Evolutionary conservation across 2,113 vertebrate genomes (phyloP).

Genomic region (Okapia johnstoni): DNA sequence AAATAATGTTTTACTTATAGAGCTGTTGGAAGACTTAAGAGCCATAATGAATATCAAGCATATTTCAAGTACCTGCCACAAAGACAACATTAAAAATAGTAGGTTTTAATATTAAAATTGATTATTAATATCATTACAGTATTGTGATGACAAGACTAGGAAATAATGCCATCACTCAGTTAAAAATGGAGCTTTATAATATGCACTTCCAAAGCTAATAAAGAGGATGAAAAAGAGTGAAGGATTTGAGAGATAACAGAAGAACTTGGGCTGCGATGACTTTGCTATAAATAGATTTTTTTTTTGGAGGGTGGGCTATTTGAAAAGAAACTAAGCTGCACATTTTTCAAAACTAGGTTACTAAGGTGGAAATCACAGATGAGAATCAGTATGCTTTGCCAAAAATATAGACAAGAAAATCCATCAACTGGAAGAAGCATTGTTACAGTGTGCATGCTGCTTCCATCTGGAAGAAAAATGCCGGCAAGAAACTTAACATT

Average conservation of each 20-base stretch:
- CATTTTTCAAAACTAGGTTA: not conserved
- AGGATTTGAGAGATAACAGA: not conserved
- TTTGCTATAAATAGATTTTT: not conserved
- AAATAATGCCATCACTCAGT: not conserved
- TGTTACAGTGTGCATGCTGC: conserved; percentile 28
- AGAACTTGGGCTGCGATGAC: not conserved
- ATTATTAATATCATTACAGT: not conserved
- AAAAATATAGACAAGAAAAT: conserved; percentile 68
- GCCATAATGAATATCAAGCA: not conserved
- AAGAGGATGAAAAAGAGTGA: not conserved
- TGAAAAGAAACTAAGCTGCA: conserved; percentile 17
- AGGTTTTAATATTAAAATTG: not conserved
- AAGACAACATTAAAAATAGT: not conserved
- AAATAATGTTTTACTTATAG: not conserved
- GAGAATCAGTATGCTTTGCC: conserved; percentile 52
- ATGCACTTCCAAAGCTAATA: not conserved
- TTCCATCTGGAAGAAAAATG: conserved; percentile 52
- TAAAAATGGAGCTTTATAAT: not conserved
- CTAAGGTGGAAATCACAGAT: conserved; percentile 42
- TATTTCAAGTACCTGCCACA: not conserved
- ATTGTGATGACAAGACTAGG: not conserved
- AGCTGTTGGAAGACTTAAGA: not conserved
- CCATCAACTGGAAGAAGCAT: conserved; percentile 30
- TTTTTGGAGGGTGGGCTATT: not conserved
- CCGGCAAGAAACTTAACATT: conserved; percentile 67